These are phyloP conservation scores for Hippopotamyrus pictus DNA, from an alignment of 2,797 vertebrate species.

Conservation along the genomic window DNA sequence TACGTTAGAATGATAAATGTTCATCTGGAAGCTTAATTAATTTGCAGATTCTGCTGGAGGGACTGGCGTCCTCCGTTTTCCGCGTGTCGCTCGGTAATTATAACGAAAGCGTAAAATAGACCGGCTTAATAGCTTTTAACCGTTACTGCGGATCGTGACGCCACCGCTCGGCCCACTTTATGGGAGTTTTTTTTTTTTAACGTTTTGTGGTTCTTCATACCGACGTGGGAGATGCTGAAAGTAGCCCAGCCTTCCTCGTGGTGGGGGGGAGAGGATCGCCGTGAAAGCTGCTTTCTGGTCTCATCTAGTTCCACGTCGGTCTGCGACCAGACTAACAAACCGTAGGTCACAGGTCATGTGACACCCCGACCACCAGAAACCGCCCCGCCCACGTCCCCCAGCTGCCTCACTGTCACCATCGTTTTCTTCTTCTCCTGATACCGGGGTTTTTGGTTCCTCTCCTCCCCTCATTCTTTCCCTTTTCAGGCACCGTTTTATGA, in stretches of 20 bases:
- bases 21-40: conserved; percentile 8
- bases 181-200: background rate
- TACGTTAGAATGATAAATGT: background rate
- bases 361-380: background rate
- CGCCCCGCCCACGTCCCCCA: background rate
- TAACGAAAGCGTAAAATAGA: background rate
- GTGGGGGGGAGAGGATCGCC: background rate
- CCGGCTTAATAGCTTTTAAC: background rate
- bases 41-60: background rate
- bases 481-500: background rate
- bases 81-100: background rate
- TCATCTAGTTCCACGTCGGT: background rate
- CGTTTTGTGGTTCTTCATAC: background rate
- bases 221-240: background rate
- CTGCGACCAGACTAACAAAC: background rate
- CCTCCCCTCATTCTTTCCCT: background rate
- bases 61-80: background rate
- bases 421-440: background rate
- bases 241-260: background rate
- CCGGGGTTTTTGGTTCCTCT: background rate
- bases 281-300: background rate
- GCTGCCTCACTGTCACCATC: background rate
- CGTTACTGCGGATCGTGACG: background rate
- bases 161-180: background rate
- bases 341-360: background rate